Evolutionary conservation across 2,888 invertebrate species (phyloP), one percentile per base, ranked within the genome.

Genomic region (Balanococcus diminutus): DNA sequence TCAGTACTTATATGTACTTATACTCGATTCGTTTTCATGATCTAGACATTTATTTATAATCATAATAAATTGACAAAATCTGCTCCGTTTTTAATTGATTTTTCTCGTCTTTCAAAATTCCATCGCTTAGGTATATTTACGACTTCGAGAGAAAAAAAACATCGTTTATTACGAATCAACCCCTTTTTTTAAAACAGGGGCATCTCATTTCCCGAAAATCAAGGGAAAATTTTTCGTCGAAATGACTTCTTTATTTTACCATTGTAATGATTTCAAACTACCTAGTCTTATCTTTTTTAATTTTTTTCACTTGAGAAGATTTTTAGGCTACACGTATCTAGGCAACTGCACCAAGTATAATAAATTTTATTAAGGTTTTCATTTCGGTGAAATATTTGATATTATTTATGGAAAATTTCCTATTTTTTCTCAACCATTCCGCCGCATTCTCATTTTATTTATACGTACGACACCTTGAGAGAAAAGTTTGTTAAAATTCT

Each of bases 401-500:
- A 67, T 67, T 28, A 28, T 67, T 67, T 67, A 67, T 67, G 67
- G 67, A 28, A 67, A 67, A 28, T 67, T 67, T 28, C 16, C 14
- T 28, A 67, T 67, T 32, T 79, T 19, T 79, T 79, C 9, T n/a
- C 36, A 31, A 31, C 72, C 72, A 6, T 28, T 56, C 19, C 75
- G 75, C 75, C 67, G 75, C 36, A 79, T 79, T 79, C 75, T 36
- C 16, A 36, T 31, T 72, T 72, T 31, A 79, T 28, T 32, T 79
- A 79, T 36, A 8, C 36, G 14, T 79, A 36, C 36, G 75, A 79
- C 32, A 79, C 75, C 75, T 36, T 3, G 19, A 67, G n/a, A 25
- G 28, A 28, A 79, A 79, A 79, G 28, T 79, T 36, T 36, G 32
- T 79, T 79, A 79, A 79, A 79, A 79, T 79, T 79, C 75, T 19